Conservation (phyloP, 1,140 invertebrate genomes). For the Drosophila erecta region DNA sequence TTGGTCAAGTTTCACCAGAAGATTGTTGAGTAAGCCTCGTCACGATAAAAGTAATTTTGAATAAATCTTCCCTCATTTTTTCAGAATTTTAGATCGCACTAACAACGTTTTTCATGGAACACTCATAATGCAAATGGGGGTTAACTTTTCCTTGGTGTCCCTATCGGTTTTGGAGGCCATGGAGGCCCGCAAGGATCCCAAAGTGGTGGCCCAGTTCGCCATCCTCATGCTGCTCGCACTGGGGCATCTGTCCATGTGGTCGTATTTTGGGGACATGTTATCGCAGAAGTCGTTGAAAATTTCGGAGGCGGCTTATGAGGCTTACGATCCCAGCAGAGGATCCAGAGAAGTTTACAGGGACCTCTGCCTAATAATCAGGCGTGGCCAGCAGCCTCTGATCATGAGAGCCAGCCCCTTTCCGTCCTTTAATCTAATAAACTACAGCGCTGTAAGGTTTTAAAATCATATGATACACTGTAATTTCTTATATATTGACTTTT, state of each 20-base stretch:
- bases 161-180: constrained; percentile 46
- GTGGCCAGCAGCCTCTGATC: constrained; percentile 23
- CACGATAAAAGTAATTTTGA: no score
- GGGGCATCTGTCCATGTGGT: constrained; percentile 41
- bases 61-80: no score
- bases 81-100: constrained; percentile 31
- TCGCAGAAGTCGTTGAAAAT: constrained; percentile 38
- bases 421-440: constrained; percentile 44
- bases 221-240: constrained; percentile 42
- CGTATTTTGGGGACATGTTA: constrained; percentile 34
- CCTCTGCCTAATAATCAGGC: constrained; percentile 32
- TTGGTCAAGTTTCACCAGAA: constrained; percentile 34
- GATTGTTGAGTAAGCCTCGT: constrained; percentile 20
- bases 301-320: constrained; percentile 34
- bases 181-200: constrained; percentile 25
- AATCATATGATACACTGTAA: no score
- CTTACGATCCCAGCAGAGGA: constrained; percentile 15
- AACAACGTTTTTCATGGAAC: constrained; percentile 47
- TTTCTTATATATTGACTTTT: neutral
- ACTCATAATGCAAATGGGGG: constrained; percentile 41
- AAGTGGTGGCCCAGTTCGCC: constrained; percentile 31
- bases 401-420: constrained; percentile 46
- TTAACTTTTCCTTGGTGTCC: constrained; percentile 29
- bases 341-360: constrained; percentile 14
- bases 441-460: constrained; percentile 30